phyloP scores from a whole-genome alignment of 2,797 vertebrate genomes.

The Diglossa cyanea region DNA sequence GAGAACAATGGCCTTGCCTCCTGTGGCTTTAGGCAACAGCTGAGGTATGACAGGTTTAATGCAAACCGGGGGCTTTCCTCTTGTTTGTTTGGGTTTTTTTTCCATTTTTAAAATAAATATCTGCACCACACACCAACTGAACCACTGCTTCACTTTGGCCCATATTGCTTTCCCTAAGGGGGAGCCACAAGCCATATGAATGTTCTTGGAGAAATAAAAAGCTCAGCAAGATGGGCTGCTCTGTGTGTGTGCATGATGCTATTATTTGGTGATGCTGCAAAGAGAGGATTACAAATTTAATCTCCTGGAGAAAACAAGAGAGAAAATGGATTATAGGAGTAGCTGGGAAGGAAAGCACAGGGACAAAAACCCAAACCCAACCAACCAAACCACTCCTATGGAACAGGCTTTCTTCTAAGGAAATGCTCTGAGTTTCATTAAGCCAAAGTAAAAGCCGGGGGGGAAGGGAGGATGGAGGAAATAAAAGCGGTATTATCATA shows the following conservation, averaged over 20 bases:
- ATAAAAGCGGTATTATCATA: not conserved
- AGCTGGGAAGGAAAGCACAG: not conserved
- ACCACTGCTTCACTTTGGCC: not conserved
- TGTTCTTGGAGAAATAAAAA: constrained; percentile 47
- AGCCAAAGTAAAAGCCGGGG: not conserved
- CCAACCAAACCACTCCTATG: not conserved
- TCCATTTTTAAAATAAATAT: not conserved
- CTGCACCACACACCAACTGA: not conserved
- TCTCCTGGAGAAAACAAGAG: not conserved
- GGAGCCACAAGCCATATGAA: not conserved
- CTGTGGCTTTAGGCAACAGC: not conserved
- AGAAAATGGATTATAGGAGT: not conserved
- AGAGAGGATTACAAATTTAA: constrained; percentile 48
- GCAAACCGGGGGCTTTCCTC: not conserved
- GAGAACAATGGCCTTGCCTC: not conserved
- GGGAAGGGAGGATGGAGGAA: accelerated
- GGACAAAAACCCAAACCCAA: not conserved
- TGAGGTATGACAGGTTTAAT: not conserved
- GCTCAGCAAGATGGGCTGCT: constrained; percentile 20
- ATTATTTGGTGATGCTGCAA: constrained; percentile 14
- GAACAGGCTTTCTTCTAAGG: not conserved
- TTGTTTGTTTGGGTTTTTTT: not conserved
- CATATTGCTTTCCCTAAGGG: not conserved
- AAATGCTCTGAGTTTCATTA: constrained; percentile 1
- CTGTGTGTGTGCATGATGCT: not conserved